Conservation (phyloP, 2,113 vertebrate species). For the Sclerurus mexicanus region DNA sequence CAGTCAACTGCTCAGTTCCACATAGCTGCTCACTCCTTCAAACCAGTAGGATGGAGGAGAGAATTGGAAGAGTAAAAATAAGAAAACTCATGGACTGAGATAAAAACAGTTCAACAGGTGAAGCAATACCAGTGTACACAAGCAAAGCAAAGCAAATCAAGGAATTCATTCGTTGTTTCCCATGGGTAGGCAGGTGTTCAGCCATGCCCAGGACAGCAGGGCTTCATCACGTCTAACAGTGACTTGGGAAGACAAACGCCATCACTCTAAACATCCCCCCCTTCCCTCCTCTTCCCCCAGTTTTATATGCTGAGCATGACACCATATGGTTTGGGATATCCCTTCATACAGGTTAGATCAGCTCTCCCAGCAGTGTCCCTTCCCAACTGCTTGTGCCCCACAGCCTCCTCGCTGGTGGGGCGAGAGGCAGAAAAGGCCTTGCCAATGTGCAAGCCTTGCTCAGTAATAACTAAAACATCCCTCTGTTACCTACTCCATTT, state of each 20-base stretch:
- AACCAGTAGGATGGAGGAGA: not conserved
- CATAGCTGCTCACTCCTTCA: rapidly evolving
- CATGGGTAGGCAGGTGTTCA: not conserved
- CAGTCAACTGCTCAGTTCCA: not conserved
- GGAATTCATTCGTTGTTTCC: not conserved
- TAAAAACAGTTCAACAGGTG: not conserved
- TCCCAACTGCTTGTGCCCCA: not conserved
- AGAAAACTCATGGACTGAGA: not conserved
- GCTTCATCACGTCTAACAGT: rapidly evolving
- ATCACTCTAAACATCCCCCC: rapidly evolving
- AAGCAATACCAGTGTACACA: not conserved
- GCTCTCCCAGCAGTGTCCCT: not conserved
- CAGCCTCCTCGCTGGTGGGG: not conserved
- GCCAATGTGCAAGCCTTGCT: rapidly evolving
- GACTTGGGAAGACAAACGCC: not conserved
- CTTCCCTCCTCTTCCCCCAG: not conserved
- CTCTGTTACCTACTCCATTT: no score
- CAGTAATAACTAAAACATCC: not conserved
- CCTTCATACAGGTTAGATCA: not conserved
- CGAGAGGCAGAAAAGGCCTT: not conserved
- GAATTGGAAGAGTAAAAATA: not conserved
- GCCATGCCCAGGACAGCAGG: not conserved
- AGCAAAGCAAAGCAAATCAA: not conserved
- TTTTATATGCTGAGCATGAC: rapidly evolving
- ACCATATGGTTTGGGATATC: not conserved